Percentiles rank a stretch among this genome's conserved stretches.
Evolutionary conservation across 2,797 vertebrate genomes (phyloP).

Genomic region (Sebastiscus albofasciatus): DNA sequence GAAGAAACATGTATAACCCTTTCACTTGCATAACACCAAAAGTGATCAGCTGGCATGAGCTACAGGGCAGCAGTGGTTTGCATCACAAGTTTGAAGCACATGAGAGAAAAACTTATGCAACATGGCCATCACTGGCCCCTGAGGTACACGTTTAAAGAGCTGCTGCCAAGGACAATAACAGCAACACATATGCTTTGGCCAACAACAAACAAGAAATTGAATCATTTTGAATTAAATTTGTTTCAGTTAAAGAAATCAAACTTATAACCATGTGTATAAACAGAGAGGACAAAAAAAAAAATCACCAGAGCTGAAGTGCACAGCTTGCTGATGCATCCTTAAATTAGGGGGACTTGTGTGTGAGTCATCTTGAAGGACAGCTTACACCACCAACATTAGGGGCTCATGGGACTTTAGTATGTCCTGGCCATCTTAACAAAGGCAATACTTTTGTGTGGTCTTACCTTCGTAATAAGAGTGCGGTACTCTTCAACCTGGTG

Average conservation of each 20-base stretch:
- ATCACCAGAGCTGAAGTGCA: not conserved
- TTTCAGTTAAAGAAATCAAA: not conserved
- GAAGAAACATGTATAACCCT: not conserved
- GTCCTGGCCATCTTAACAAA: not conserved
- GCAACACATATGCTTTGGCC: not conserved
- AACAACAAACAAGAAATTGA: not conserved
- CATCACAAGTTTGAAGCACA: slow-evolving; percentile 63
- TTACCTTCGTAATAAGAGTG: slow-evolving; percentile 98
- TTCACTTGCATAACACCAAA: not conserved
- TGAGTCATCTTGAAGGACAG: not conserved
- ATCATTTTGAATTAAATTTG: not conserved
- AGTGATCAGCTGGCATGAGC: slow-evolving; percentile 11
- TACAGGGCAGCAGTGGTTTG: slow-evolving; percentile 6
- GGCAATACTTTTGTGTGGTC: not conserved
- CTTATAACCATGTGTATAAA: not conserved
- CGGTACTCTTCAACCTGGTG: slow-evolving; percentile 98
- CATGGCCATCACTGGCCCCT: slow-evolving; percentile 5
- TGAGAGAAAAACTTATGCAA: slow-evolving; percentile 43
- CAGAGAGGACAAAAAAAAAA: not conserved
- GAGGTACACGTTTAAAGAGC: slow-evolving; percentile 11
- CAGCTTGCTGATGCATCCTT: not conserved
- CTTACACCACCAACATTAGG: not conserved
- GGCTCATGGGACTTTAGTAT: not conserved
- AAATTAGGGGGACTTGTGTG: not conserved
- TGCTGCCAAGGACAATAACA: slow-evolving; percentile 21